These are phyloP conservation scores for Belonocnema kinseyi DNA, from an alignment of 1,140 invertebrate genomes.

Conservation along the genomic window DNA sequence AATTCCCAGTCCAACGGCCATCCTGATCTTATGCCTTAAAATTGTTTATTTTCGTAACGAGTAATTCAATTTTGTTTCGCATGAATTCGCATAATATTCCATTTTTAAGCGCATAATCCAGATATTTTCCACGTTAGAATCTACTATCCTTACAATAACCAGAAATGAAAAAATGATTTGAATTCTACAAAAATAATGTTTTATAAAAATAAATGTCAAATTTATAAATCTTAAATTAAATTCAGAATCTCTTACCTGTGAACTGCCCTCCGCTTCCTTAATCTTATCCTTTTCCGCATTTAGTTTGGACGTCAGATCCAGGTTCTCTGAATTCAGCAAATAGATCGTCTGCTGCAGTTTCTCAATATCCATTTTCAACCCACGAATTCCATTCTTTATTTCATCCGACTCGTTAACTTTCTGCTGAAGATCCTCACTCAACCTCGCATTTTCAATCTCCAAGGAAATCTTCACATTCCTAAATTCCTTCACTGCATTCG, in stretches of 20 bases:
- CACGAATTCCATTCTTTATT: slow-evolving; percentile 56
- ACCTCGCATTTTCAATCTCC: slow-evolving; percentile 58
- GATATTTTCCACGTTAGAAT: too few species aligned
- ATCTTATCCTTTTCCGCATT: slow-evolving; percentile 48
- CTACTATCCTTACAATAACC: too few species aligned
- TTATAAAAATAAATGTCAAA: not conserved
- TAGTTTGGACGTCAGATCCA: slow-evolving; percentile 59
- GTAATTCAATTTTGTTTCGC: too few species aligned
- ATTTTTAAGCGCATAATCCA: too few species aligned
- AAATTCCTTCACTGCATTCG: slow-evolving; percentile 42
- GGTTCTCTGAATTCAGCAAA: slow-evolving; percentile 65
- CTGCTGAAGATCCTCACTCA: slow-evolving; percentile 51
- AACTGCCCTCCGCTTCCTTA: slow-evolving; percentile 37
- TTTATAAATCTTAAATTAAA: not conserved
- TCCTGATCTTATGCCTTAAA: too few species aligned
- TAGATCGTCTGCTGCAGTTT: slow-evolving; percentile 61
- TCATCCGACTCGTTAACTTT: slow-evolving; percentile 63
- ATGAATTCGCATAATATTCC: too few species aligned
- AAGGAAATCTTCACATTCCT: slow-evolving; percentile 44
- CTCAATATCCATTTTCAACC: slow-evolving; percentile 60
- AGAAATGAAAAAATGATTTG: not conserved
- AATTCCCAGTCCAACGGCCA: too few species aligned
- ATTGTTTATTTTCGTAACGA: too few species aligned
- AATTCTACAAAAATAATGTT: not conserved
- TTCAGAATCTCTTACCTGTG: slow-evolving; percentile 31